phyloP scores from a whole-genome alignment of 2,113 vertebrate genomes.

The Macrotis lagotis region DNA sequence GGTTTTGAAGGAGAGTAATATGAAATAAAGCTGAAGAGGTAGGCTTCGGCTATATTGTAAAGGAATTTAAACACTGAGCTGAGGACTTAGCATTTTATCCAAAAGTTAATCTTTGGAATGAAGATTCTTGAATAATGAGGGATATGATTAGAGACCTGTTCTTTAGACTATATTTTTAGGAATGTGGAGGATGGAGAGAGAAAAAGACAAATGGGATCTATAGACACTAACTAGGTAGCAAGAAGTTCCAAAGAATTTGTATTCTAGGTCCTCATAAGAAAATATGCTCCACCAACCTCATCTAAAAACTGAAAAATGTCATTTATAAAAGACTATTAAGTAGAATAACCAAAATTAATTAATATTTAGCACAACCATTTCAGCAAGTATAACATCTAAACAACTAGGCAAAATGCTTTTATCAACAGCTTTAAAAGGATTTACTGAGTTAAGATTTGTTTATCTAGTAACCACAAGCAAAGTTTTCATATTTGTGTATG shows the following conservation, averaged over 20 bases:
- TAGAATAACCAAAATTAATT: neutral
- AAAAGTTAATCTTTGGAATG: neutral
- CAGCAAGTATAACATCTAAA: neutral
- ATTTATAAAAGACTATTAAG: neutral
- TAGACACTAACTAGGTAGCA: neutral
- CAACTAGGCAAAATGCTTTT: neutral
- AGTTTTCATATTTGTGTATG: too few species aligned
- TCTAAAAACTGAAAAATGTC: neutral
- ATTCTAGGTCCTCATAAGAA: neutral
- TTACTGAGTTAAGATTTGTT: neutral
- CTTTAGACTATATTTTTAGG: too few species aligned
- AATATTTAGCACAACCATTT: neutral
- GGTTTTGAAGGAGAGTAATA: neutral
- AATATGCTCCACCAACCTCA: neutral
- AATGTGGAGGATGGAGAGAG: neutral
- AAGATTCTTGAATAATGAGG: neutral
- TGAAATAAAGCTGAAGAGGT: neutral
- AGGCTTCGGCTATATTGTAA: neutral
- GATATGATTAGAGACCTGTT: neutral
- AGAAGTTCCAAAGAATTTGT: neutral
- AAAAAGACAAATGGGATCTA: neutral
- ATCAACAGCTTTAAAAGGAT: neutral
- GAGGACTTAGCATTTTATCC: neutral
- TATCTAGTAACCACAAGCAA: neutral
- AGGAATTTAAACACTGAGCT: too few species aligned